Evolutionary conservation across 2,797 vertebrate species (phyloP), one percentile per base, ranked within the genome.

Genomic region (Crossoptilon crossoptilon): DNA sequence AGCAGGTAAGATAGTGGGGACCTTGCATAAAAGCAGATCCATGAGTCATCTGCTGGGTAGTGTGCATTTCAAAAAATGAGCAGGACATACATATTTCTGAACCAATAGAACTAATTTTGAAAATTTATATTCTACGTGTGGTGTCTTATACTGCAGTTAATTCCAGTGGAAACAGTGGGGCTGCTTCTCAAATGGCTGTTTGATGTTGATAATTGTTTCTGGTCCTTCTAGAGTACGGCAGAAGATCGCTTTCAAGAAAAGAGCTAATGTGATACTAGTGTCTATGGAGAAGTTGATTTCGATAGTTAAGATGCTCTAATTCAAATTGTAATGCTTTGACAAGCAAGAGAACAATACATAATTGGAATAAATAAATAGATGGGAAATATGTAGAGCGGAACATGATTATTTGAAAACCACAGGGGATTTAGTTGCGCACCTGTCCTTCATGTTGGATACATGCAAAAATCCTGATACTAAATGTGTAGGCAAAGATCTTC

Each of bases 211-310:
- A 14, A 64, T 24, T 14, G 55, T 84, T 84, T 78, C 55, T 77
- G 67, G 5, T 17, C 31, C 6, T 71, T 80, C 35, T 41, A 60
- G 72, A 51, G 79, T 49, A 79, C 15, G 23, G 64, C 51, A 68
- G 48, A 88, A 92, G 51, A 75, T 55, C 87, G 29, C 66, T 80
- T 91, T 84, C 39, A 77, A 76, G 72, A 69, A 76, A 72, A 73
- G 71, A 85, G 93, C 58, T 24, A 33, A 58, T 56, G 31, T 68
- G 68, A 46, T 87, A 31, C 41, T 91, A 46, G 73, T 79, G 31
- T 88, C 41, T 70, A 0, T 64, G 60, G 59, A 11, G 44, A 75
- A 71, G 41, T 31, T 44, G 51, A 8, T 74, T 84, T 79, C 90
- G 69, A 46, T 66, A 48, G 35, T 76, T 88, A 31, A 13, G 9